Evolutionary conservation across 2,888 invertebrate species (phyloP).

Genomic region (Selenia dentaria): DNA sequence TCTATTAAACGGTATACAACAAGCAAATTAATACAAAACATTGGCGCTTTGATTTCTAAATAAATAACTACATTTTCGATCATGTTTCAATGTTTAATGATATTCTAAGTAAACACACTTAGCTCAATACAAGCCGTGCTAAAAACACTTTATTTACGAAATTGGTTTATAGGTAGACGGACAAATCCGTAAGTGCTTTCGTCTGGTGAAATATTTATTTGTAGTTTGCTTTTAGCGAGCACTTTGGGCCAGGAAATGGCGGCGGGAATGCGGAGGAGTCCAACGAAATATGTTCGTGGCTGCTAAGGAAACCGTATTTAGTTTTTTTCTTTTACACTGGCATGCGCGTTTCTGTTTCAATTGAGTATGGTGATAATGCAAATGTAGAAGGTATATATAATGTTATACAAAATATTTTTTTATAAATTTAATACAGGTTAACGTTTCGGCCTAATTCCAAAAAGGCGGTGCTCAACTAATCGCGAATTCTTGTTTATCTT

Average conservation of each 20-base stretch:
- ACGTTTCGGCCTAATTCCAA: too few species aligned
- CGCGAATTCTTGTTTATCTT: too few species aligned
- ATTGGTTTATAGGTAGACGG: slow-evolving; percentile 41
- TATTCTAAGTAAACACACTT: not conserved
- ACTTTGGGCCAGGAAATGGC: slow-evolving; percentile 44
- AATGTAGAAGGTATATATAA: too few species aligned
- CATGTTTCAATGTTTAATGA: too few species aligned
- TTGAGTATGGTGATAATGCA: slow-evolving; percentile 1
- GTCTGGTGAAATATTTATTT: slow-evolving; percentile 48
- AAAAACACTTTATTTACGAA: slow-evolving; percentile 29
- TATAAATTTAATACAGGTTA: too few species aligned
- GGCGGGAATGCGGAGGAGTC: slow-evolving; percentile 9
- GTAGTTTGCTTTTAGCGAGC: slow-evolving; percentile 51
- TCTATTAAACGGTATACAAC: too few species aligned
- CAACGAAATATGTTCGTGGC: slow-evolving; percentile 11
- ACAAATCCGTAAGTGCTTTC: slow-evolving; percentile 43
- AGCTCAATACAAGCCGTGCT: not conserved
- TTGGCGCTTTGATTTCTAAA: too few species aligned
- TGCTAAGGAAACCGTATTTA: slow-evolving; percentile 4
- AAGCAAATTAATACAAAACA: too few species aligned
- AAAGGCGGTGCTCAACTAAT: too few species aligned
- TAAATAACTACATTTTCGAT: too few species aligned
- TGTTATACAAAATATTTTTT: too few species aligned
- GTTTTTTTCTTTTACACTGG: slow-evolving; percentile 12
- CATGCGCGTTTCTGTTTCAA: slow-evolving; percentile 5